Base-by-base conservation (phyloP, 2,888 invertebrate genomes). In the Frankliniella fusca region DNA sequence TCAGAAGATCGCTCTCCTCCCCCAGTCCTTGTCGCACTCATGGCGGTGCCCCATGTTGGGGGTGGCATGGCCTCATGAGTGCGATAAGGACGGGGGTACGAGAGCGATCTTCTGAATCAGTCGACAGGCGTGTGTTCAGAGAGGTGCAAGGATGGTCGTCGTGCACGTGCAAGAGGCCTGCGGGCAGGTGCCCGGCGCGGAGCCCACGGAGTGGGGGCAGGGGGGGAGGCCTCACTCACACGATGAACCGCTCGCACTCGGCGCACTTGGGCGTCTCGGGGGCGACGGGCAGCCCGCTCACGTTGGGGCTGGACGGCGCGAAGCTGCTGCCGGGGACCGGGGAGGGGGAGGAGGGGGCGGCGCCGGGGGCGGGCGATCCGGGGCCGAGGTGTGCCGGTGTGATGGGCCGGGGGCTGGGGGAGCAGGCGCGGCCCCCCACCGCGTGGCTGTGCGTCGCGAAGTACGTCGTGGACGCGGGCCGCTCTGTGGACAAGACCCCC, bases 171-270 rank as follows among this genome's bases (percentile, higher is more conserved):
- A 8, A 5, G 11, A 27, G 23, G 70, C n/a, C n/a, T n/a, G 27
- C 70, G 27, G 9, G 11, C 70, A 76, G 11, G 70, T 27, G 8
- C 70, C 23, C 11, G 23, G 23, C 9, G 70, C 23, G 70, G 70
- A 23, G n/a, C n/a, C n/a, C n/a, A n/a, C 15, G 54, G 54, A 11
- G 54, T 54, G 54, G 54, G 7, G 54, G 54, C 54, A 1, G 11
- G 54, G 50, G 65, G 38, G 27, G 65, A 18, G 20, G 10, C 18
- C 28, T 81, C 90, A 93, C 94, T 94, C 93, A 96, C 96, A 94
- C 93, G 89, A 96, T 95, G 87, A 93, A 91, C 89, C 94, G 92
- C 90, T 94, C 94, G 91, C 97, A 97, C 87, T 94, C 94, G 87
- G 93, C 92, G 91, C 97, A 97, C 88, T 91, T 90, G 83, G 92